These are phyloP conservation scores for Alces alces DNA, from an alignment of 2,113 vertebrate genomes.

Conservation along the genomic window DNA sequence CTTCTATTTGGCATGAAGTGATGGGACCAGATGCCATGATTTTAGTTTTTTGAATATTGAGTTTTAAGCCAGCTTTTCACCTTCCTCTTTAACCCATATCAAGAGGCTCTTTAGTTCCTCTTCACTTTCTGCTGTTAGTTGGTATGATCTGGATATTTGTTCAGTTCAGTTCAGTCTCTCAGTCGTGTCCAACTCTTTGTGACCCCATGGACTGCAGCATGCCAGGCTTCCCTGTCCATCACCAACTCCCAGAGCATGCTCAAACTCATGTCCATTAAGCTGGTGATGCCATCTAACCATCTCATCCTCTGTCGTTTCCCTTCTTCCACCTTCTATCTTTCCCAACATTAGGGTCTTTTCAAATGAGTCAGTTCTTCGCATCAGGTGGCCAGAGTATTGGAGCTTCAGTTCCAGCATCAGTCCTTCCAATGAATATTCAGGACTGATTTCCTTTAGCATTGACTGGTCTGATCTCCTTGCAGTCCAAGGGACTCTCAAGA, in stretches of 20 bases:
- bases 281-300: neutral
- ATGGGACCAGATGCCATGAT: neutral
- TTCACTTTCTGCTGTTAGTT: neutral
- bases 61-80: neutral
- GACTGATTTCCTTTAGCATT: neutral
- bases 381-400: neutral
- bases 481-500: neutral
- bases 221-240: neutral
- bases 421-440: neutral
- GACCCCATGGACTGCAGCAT: neutral
- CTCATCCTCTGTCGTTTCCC: neutral
- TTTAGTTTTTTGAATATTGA: neutral
- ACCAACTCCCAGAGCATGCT: neutral
- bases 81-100: neutral
- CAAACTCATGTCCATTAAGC: neutral
- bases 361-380: neutral
- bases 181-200: neutral
- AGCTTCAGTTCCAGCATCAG: neutral
- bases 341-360: neutral
- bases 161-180: neutral
- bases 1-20: neutral
- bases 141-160: neutral
- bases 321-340: neutral
- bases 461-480: neutral
- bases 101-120: neutral